Conservation (phyloP, 2,888 invertebrate species). For the Frankliniella intonsa region DNA sequence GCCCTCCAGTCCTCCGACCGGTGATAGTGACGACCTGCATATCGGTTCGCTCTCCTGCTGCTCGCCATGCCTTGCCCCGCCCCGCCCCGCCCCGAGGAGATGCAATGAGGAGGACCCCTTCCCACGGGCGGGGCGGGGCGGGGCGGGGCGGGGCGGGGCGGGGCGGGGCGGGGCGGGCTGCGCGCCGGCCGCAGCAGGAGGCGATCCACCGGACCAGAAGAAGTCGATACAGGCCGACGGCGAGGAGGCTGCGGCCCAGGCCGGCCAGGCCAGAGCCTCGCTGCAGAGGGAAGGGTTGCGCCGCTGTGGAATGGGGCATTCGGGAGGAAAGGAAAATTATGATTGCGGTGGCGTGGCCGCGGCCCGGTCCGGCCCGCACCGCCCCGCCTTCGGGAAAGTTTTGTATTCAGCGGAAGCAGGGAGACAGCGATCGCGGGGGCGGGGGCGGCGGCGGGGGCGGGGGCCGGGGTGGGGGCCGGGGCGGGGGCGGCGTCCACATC, state of each 20-base stretch:
- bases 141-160: neutral
- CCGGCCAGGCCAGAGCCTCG: neutral
- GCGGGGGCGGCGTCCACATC: neutral
- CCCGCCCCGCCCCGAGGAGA: too few relatives aligned
- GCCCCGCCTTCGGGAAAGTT: neutral
- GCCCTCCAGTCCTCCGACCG: too few relatives aligned
- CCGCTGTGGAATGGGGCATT: neutral
- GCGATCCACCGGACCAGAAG: neutral
- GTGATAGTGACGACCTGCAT: too few relatives aligned
- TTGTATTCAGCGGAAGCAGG: neutral
- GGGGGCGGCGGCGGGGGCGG: neutral
- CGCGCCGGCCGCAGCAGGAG: neutral
- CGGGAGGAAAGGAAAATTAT: neutral
- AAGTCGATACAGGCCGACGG: constrained; percentile 8
- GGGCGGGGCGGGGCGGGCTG: neutral
- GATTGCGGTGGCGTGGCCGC: neutral
- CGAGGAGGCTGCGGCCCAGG: neutral
- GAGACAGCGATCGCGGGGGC: neutral
- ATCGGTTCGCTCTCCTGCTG: too few relatives aligned
- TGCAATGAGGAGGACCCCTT: too few relatives aligned
- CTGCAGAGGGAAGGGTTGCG: neutral
- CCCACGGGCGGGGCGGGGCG: neutral
- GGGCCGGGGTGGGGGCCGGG: neutral
- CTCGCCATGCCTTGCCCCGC: too few relatives aligned
- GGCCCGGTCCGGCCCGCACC: too few relatives aligned